Evolutionary conservation across 2,113 vertebrate species (phyloP).

Genomic region (Heloderma charlesbogerti): DNA sequence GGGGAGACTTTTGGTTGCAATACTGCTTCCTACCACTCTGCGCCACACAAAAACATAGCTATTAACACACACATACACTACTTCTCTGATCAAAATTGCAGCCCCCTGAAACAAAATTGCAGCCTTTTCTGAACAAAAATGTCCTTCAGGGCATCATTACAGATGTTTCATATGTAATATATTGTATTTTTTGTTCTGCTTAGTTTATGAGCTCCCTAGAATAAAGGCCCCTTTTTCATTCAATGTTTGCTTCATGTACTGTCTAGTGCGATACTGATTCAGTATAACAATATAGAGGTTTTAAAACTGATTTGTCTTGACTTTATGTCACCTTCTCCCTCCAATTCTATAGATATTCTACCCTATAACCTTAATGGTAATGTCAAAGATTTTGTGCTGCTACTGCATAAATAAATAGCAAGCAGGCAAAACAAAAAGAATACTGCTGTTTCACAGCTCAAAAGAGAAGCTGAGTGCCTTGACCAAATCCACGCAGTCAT

Average conservation of each 20-base stretch:
- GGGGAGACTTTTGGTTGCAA: no score
- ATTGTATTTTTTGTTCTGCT: background rate
- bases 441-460: background rate
- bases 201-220: fast-evolving
- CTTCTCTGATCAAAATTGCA: background rate
- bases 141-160: background rate
- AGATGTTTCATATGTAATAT: background rate
- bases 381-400: background rate
- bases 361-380: background rate
- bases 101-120: background rate
- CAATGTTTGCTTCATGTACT: background rate
- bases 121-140: background rate
- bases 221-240: background rate
- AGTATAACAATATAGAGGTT: background rate
- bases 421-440: background rate
- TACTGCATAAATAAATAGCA: background rate
- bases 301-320: constrained; percentile 3
- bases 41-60: background rate
- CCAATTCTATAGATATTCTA: background rate
- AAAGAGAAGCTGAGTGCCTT: background rate
- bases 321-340: background rate
- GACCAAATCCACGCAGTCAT: background rate
- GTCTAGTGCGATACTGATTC: background rate
- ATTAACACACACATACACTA: background rate
- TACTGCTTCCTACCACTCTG: no score